Conservation (phyloP, 2,888 invertebrate genomes). For the Rhaphigaster nebulosa region DNA sequence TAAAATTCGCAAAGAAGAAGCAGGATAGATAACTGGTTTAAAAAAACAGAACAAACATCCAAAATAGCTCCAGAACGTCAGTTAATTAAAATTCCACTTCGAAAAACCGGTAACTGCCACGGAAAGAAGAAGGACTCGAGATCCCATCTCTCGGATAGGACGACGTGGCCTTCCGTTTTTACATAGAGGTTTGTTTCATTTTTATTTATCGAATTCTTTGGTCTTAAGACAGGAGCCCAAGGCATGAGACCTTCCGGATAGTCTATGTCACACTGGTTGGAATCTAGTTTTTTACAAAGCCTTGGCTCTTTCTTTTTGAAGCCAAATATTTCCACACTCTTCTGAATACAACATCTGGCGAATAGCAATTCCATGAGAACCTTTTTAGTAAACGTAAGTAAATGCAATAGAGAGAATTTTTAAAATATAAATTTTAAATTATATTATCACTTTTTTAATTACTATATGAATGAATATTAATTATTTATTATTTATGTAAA, state of each 20-base stretch:
- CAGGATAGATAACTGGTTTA: background rate
- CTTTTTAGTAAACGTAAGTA: too few species aligned
- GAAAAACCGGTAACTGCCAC: slow-evolving; percentile 17
- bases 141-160: background rate
- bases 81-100: slow-evolving; percentile 14
- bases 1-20: background rate
- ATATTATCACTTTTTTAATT: too few species aligned
- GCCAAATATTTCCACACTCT: background rate
- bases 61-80: background rate
- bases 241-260: slow-evolving; percentile 8
- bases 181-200: slow-evolving; percentile 23
- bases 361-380: background rate
- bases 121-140: background rate
- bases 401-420: too few species aligned
- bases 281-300: background rate
- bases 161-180: slow-evolving; percentile 14
- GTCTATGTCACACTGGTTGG: background rate
- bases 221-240: background rate
- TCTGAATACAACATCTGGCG: background rate
- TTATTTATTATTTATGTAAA: too few species aligned
- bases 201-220: slow-evolving; percentile 41
- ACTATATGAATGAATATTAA: too few species aligned
- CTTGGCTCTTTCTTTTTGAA: background rate
- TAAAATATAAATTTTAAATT: too few species aligned
- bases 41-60: background rate